Evolutionary conservation across 2,888 invertebrate species (phyloP), one percentile per base, ranked within the genome.

Genomic region (Conchocele bisecta): DNA sequence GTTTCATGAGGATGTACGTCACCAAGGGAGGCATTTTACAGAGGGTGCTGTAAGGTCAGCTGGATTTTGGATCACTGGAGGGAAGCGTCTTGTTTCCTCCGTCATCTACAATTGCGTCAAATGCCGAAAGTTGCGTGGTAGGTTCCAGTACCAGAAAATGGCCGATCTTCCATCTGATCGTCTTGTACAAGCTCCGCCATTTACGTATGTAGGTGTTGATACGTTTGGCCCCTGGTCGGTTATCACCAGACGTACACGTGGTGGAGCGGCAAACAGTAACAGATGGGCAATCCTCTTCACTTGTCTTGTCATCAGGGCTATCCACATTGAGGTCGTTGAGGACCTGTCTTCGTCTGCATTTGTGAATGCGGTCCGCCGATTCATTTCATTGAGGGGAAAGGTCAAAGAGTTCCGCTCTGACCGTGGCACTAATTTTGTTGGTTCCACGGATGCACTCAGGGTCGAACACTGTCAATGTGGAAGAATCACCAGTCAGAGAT

Each of bases 231-330:
- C 76, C 1, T 81, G 69, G 68, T 31, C 42, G 22, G 63, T 81
- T 20, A 54, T 67, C 15, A 58, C 72, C 4, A 37, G 75, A 7
- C 46, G 50, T n/a, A 73, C 78, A 9, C 48, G 74, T 35, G 66
- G 70, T 20, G 61, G 70, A 11, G 42, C 39, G 35, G 67, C 78
- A 9, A 59, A 26, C 35, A 33, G 56, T 7, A 80, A 80, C 29
- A 64, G 80, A 17, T 80, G 77, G 80, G 80, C 69, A n/a, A 58
- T 77, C 4, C 20, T 80, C 9, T 80, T 80, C 24, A 78, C 75
- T 2, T 78, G 80, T 56, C 48, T 80, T 9, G 56, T 50, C 3
- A 66, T 64, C 9, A 57, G 77, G 24, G 74, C 65, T 20, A 58
- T 80, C 11, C 77, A 80, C 39, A 70, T 78, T 17, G 80, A 80